Conservation (phyloP, 2,113 vertebrate species). For the Toxostoma redivivum region DNA sequence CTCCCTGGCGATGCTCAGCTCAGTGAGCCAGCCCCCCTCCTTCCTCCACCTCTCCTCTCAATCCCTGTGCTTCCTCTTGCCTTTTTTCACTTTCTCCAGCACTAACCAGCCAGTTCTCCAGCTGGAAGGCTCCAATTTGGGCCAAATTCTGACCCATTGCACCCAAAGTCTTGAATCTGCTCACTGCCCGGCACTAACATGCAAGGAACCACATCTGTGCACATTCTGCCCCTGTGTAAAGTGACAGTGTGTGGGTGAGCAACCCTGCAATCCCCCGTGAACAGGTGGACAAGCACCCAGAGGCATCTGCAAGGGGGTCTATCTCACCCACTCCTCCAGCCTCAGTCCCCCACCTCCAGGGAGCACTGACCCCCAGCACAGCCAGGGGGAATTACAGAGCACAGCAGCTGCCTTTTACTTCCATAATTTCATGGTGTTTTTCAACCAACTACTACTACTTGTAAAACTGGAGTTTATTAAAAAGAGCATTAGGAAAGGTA, state of each 20-base stretch:
- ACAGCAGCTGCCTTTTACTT: neutral
- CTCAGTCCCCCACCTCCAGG: neutral
- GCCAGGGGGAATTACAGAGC: neutral
- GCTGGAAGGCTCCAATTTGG: neutral
- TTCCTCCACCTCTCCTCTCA: neutral
- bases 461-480: neutral
- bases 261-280: rapidly evolving
- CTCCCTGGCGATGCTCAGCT: neutral
- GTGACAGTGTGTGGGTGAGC: rapidly evolving
- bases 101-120: neutral
- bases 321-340: neutral
- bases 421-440: neutral
- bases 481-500: neutral
- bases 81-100: neutral
- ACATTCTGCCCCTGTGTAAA: neutral
- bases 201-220: neutral
- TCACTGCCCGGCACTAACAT: neutral
- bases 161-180: neutral
- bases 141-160: neutral
- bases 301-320: neutral
- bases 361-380: rapidly evolving
- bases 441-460: neutral
- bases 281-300: rapidly evolving
- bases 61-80: neutral
- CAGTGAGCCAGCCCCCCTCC: rapidly evolving